Conservation (phyloP, 2,888 invertebrate genomes). For the Chloromyia formosa region DNA sequence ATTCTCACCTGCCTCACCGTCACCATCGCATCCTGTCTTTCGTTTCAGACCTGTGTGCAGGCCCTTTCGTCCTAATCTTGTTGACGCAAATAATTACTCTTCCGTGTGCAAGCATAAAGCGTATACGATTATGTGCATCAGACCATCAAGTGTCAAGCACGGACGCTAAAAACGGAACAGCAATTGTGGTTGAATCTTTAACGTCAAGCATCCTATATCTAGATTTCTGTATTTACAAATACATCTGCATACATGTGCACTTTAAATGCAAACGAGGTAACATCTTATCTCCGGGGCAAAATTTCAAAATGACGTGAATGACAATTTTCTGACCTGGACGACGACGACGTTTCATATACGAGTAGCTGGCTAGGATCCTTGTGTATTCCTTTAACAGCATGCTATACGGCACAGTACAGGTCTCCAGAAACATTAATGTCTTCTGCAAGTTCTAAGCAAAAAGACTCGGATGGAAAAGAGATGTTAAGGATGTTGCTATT, state of each 20-base stretch:
- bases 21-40: neutral
- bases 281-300: conserved; percentile 37
- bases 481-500: too few species aligned
- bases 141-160: conserved; percentile 21
- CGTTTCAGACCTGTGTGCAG: neutral
- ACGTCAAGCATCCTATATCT: neutral
- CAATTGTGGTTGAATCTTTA: neutral
- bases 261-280: conserved; percentile 37
- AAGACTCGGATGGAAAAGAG: too few species aligned
- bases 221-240: neutral
- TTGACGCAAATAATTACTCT: conserved; percentile 43
- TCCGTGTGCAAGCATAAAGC: conserved; percentile 24
- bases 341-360: too few species aligned
- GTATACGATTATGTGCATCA: conserved; percentile 18
- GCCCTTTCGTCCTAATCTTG: conserved; percentile 33
- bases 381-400: too few species aligned
- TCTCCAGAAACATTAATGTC: too few species aligned
- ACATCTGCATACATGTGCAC: conserved; percentile 5
- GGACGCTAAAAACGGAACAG: neutral
- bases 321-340: too few species aligned
- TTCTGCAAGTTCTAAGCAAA: too few species aligned
- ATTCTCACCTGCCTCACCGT: neutral
- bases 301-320: conserved; percentile 9
- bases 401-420: too few species aligned
- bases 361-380: too few species aligned